Evolutionary conservation across 2,797 vertebrate genomes (phyloP).

Genomic region (Sphaeramia orbicularis): DNA sequence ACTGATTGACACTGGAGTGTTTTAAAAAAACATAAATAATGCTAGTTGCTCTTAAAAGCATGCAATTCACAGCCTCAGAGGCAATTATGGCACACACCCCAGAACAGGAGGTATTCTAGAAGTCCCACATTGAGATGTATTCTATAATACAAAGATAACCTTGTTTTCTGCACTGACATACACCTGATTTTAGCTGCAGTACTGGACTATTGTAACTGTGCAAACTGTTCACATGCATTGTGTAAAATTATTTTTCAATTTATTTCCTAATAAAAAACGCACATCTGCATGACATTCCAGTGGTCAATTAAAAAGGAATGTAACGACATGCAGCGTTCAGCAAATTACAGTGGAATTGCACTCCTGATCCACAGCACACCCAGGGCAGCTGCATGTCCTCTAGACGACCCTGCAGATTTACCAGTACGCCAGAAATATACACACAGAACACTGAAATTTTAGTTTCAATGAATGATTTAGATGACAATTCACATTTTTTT

Average conservation of each 20-base stretch:
- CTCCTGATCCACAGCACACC: not conserved
- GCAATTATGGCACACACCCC: not conserved
- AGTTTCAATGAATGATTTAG: too few relatives aligned
- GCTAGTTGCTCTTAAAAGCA: constrained; percentile 29
- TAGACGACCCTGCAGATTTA: not conserved
- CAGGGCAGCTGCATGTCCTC: not conserved
- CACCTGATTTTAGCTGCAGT: constrained; percentile 1
- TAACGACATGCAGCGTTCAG: not conserved
- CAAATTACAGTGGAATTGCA: not conserved
- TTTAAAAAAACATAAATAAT: constrained; percentile 35
- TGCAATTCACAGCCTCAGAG: constrained; percentile 25
- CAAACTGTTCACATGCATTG: not conserved
- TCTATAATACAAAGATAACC: constrained; percentile 26
- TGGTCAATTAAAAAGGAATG: not conserved
- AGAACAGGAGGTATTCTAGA: constrained; percentile 15
- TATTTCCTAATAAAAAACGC: constrained; percentile 8
- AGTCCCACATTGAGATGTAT: constrained; percentile 14
- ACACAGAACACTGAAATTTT: not conserved
- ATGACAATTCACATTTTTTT: not conserved
- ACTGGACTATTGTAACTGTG: constrained; percentile 15
- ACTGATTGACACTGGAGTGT: not conserved
- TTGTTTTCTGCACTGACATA: constrained; percentile 35
- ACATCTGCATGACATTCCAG: not conserved
- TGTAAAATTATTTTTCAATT: constrained; percentile 4
- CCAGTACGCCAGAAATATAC: not conserved